These are phyloP conservation scores for Athripsodes cinereus DNA, from an alignment of 2,888 invertebrate genomes.

Conservation along the genomic window DNA sequence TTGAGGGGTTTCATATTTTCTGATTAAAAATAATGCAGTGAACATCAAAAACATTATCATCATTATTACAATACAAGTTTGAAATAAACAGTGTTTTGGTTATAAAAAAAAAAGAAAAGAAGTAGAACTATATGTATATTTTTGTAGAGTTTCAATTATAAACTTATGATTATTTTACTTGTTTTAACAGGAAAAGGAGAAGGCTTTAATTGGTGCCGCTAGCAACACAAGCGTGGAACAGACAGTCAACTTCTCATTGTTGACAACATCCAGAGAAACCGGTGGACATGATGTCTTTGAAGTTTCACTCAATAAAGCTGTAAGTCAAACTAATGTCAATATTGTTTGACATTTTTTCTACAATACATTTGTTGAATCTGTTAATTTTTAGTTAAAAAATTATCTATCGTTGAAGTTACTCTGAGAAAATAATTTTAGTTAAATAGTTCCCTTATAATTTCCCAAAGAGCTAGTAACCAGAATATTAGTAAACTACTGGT, in stretches of 20 bases:
- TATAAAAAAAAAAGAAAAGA: too few relatives aligned
- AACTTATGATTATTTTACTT: not conserved
- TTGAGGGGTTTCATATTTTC: too few relatives aligned
- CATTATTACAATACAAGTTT: not conserved
- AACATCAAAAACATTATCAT: too few relatives aligned
- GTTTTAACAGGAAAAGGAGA: constrained; percentile 29
- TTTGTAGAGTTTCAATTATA: not conserved
- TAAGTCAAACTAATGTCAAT: too few relatives aligned
- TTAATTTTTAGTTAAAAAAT: not conserved
- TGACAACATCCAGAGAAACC: constrained; percentile 37
- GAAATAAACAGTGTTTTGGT: too few relatives aligned
- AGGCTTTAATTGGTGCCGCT: constrained; percentile 22
- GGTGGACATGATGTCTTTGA: constrained; percentile 84
- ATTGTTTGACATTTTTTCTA: not conserved
- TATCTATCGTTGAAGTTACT: not conserved
- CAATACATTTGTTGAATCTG: not conserved
- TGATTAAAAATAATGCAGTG: too few relatives aligned
- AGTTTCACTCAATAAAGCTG: constrained; percentile 58
- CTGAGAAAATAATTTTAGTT: not conserved
- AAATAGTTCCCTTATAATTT: not conserved
- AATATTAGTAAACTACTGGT: too few relatives aligned
- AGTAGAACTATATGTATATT: not conserved
- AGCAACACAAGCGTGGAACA: constrained; percentile 35
- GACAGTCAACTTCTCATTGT: constrained; percentile 41
- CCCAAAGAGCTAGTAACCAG: too few relatives aligned